phyloP scores from a whole-genome alignment of 1,140 invertebrate genomes.

The Babylonia areolata region DNA sequence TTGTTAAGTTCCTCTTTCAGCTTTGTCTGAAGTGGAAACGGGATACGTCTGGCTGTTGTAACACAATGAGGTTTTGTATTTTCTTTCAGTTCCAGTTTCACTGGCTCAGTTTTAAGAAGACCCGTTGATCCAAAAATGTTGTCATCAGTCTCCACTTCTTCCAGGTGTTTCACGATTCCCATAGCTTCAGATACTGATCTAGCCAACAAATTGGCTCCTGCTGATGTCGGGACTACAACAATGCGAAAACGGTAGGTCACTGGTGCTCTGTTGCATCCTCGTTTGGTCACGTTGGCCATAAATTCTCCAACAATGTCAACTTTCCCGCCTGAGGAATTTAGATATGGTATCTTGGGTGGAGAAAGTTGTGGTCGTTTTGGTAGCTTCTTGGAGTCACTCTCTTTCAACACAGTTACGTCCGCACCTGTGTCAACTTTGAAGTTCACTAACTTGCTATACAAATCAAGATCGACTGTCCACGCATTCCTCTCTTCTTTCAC shows the following conservation, averaged over 20 bases:
- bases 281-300: neutral
- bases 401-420: neutral
- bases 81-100: constrained; percentile 50
- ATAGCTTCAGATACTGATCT: constrained; percentile 21
- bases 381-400: neutral
- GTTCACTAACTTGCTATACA: neutral
- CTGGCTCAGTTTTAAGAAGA: constrained; percentile 18
- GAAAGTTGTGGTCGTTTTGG: neutral
- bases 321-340: neutral
- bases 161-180: neutral
- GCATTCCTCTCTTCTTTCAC: neutral
- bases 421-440: constrained; percentile 14
- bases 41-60: constrained; percentile 60
- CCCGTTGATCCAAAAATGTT: neutral
- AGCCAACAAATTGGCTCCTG: constrained; percentile 13
- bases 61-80: constrained; percentile 46
- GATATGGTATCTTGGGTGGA: neutral
- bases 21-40: constrained; percentile 60
- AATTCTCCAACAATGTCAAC: constrained; percentile 3
- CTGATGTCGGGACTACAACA: constrained; percentile 10
- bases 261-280: neutral
- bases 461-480: neutral
- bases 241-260: neutral
- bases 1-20: constrained; percentile 64
- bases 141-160: neutral